Evolutionary conservation across 2,797 vertebrate species (phyloP), one percentile per base, ranked within the genome.

Genomic region (Karalla daura): DNA sequence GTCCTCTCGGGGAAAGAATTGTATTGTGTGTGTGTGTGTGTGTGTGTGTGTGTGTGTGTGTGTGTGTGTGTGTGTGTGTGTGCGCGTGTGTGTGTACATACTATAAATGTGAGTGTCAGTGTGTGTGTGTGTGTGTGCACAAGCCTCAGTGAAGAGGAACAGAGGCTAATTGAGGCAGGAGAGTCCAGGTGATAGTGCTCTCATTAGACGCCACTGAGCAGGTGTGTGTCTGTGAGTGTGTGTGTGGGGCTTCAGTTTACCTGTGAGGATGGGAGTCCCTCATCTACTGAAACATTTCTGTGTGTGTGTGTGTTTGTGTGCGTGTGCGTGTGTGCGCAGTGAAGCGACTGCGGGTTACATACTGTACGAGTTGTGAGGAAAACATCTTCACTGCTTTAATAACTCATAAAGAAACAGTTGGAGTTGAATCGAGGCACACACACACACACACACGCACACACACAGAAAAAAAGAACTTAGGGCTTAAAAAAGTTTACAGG

Each of bases 81-180:
- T 63, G 39, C 64, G 55, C 64, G 61, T 63, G 81, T n/a, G n/a
- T n/a, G n/a, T n/a, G n/a, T n/a, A n/a, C n/a, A 78, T 69, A 70
- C 59, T 80, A 77, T 77, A 74, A 87, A 80, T 64, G 61, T 56
- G 61, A 23, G 69, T 18, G 55, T 45, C 67, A 41, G 41, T 61
- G 32, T 52, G 36, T 45, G 64, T 47, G 32, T 50, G 30, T 63
- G 39, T 67, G 55, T 66, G 61, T 63, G 81, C 17, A n/a, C 7
- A 14, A 44, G 44, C 72, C 73, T 77, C 61, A 53, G 71, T 76
- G 74, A 74, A 78, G 81, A 89, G 81, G 80, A 74, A 75, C 78
- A 86, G 85, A 85, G 83, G 87, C 87, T 92, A 91, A 93, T 90
- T 91, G 89, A 88, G 77, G 84, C 71, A 75, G 69, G 64, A 84